These are phyloP conservation scores for Xenotilapia leptura DNA, from an alignment of 2,113 vertebrate genomes.

Conservation along the genomic window DNA sequence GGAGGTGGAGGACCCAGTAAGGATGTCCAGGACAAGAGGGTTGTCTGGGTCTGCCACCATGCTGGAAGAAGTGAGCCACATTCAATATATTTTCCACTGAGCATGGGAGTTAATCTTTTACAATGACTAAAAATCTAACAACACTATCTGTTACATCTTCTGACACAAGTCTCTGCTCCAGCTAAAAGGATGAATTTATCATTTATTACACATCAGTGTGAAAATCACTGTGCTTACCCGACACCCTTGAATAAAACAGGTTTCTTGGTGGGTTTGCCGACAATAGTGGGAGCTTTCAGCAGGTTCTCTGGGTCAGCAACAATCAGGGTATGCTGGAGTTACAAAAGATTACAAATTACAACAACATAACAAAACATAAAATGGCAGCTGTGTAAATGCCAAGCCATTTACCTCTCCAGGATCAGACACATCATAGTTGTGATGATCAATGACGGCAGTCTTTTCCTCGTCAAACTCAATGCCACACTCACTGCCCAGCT, in stretches of 20 bases:
- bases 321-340: conserved; percentile 84
- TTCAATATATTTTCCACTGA: not conserved
- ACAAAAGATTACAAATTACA: not conserved
- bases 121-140: not conserved
- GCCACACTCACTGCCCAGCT: conserved; percentile 95
- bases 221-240: conserved; percentile 74
- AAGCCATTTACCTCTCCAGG: conserved; percentile 82
- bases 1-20: conserved; percentile 93
- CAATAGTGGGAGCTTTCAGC: conserved; percentile 94
- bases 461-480: conserved; percentile 98
- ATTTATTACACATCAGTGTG: not conserved
- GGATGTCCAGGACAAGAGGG: conserved; percentile 91
- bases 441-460: conserved; percentile 94
- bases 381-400: not conserved
- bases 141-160: not conserved
- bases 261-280: conserved; percentile 80
- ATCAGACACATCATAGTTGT: conserved; percentile 91
- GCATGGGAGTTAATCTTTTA: not conserved
- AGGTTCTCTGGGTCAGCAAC: conserved; percentile 89
- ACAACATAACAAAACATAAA: not conserved
- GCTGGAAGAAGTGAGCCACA: conserved; percentile 45
- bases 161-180: not conserved
- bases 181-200: not conserved
- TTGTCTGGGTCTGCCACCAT: conserved; percentile 99
- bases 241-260: conserved; percentile 94